Conservation (phyloP, 2,888 invertebrate species). For the Drosophila prostipennis region DNA sequence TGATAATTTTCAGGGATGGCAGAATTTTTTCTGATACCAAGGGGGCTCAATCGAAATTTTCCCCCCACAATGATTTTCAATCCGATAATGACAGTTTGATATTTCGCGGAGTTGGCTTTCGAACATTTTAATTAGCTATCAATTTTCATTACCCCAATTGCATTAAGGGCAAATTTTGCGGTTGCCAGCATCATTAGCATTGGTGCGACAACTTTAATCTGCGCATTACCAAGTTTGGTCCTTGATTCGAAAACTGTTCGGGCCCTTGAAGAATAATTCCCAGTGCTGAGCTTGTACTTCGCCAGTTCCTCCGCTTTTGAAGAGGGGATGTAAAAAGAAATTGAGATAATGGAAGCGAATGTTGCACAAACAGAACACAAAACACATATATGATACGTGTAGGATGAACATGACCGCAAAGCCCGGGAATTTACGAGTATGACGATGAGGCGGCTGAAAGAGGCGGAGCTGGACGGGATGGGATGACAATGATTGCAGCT, state of each 20-base stretch:
- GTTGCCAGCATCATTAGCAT: not conserved
- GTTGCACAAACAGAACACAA: not conserved
- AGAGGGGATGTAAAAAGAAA: not conserved
- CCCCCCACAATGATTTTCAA: not conserved
- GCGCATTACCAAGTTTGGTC: not conserved
- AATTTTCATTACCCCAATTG: not conserved
- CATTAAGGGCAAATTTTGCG: not conserved
- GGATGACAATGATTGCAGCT: not conserved
- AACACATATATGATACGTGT: not conserved
- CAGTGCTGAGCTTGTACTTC: not conserved
- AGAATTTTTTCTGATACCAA: not conserved
- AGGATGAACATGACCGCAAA: constrained; percentile 1
- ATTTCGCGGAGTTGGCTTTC: not conserved
- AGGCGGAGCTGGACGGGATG: not conserved
- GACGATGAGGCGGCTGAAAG: not conserved
- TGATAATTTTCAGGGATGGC: constrained; percentile 42
- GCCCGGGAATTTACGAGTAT: not conserved
- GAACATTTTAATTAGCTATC: constrained; percentile 2
- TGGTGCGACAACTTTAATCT: constrained; percentile 4
- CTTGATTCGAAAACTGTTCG: not conserved
- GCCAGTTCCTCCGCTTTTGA: not conserved
- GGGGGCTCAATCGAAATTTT: not conserved
- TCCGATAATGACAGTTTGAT: not conserved
- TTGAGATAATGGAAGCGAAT: not conserved
- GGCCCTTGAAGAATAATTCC: not conserved